Evolutionary conservation across 2,113 vertebrate genomes (phyloP).

Genomic region (Odontophorus gujanensis): DNA sequence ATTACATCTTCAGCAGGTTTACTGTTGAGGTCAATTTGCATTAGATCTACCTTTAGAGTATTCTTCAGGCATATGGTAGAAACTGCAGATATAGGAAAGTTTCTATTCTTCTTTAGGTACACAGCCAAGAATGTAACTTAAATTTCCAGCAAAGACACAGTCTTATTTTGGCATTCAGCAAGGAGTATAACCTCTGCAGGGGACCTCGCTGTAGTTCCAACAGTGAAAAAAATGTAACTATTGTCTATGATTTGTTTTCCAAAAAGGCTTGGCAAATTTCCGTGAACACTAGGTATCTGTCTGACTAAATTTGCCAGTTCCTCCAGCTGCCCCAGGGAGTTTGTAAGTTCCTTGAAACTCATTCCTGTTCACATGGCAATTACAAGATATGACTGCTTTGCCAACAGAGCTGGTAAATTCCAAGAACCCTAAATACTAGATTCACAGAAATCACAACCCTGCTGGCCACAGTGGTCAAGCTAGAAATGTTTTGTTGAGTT

Average conservation of each 20-base stretch:
- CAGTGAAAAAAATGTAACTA: neutral
- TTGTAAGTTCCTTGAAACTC: slow-evolving; percentile 37
- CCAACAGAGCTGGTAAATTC: slow-evolving; percentile 48
- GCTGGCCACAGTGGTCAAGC: slow-evolving; percentile 38
- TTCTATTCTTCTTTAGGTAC: neutral
- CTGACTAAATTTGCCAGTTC: slow-evolving; percentile 17
- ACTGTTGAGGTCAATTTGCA: neutral
- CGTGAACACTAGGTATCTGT: slow-evolving; percentile 30
- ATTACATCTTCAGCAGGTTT: neutral
- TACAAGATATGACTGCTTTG: slow-evolving; percentile 1
- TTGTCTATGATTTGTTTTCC: slow-evolving; percentile 4
- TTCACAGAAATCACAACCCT: slow-evolving; percentile 60
- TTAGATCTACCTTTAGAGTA: neutral
- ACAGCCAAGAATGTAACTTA: neutral
- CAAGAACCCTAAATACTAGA: slow-evolving; percentile 45
- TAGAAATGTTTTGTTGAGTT: slow-evolving; percentile 38
- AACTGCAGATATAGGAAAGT: neutral
- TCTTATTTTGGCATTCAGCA: neutral
- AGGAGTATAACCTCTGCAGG: neutral
- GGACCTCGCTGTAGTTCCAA: neutral
- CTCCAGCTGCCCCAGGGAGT: slow-evolving; percentile 35
- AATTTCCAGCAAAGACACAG: neutral
- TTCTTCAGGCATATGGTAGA: neutral
- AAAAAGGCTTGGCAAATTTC: slow-evolving; percentile 25
- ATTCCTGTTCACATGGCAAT: neutral